Conservation (phyloP, 2,888 invertebrate species). For the Drosophila macrothrix region DNA sequence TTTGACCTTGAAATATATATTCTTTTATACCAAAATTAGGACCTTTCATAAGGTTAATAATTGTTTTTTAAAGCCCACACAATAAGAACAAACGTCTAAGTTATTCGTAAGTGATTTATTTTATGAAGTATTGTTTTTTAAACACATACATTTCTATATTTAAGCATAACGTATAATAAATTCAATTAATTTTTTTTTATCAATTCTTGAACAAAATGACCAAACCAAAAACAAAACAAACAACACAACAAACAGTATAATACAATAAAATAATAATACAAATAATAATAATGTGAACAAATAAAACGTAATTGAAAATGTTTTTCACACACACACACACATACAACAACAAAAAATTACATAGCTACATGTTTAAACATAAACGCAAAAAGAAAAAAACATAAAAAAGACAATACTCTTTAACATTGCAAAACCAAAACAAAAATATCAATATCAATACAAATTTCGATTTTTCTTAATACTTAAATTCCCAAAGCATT, state of each 20-base stretch:
- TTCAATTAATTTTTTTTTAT: constrained; percentile 84
- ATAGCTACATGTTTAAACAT: constrained; percentile 29
- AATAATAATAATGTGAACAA: constrained; percentile 15
- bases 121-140: constrained; percentile 13
- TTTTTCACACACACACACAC: constrained; percentile 38
- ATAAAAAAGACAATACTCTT: constrained; percentile 1
- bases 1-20: constrained; percentile 11
- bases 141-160: constrained; percentile 38
- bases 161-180: constrained; percentile 82
- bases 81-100: not conserved
- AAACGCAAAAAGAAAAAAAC: constrained; percentile 8
- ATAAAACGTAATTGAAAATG: constrained; percentile 37
- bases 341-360: constrained; percentile 11
- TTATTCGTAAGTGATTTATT: constrained; percentile 8
- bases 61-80: not conserved
- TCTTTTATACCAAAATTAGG: not conserved
- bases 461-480: constrained; percentile 41
- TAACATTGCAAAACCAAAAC: constrained; percentile 23
- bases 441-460: constrained; percentile 20
- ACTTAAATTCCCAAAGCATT: constrained; percentile 81
- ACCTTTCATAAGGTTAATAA: not conserved
- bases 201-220: constrained; percentile 53
- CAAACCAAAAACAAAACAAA: constrained; percentile 44
- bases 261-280: constrained; percentile 11
- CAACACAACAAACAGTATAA: constrained; percentile 39